A percentile compares a stretch with the other conserved stretches of the same genome.
phyloP scores from a whole-genome alignment of 2,113 vertebrate genomes.

The Protomyctophum bolini region DNA sequence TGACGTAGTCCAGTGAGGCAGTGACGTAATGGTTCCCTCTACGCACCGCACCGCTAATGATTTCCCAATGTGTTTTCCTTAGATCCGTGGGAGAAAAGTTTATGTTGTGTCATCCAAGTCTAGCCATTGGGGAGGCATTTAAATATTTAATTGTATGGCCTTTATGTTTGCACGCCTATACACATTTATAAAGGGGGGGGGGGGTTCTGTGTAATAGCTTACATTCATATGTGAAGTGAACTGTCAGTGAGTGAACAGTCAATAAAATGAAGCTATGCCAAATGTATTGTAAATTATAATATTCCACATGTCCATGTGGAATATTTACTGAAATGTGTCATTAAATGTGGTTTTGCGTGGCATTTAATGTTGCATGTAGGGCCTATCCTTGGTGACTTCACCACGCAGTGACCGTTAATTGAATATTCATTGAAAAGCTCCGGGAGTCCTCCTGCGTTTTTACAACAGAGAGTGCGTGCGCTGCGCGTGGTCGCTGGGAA shows the following conservation, averaged over 20 bases:
- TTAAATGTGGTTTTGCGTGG: background rate
- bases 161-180: too few species aligned
- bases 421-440: slow-evolving; percentile 80
- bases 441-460: slow-evolving; percentile 62
- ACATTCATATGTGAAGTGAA: too few species aligned
- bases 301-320: too few species aligned
- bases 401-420: slow-evolving; percentile 44
- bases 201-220: too few species aligned
- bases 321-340: background rate
- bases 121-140: slow-evolving; percentile 15
- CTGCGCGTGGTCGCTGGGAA: slow-evolving; percentile 67
- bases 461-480: slow-evolving; percentile 72
- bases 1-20: slow-evolving; percentile 66
- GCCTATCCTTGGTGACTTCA: slow-evolving; percentile 24
- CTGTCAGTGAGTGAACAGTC: too few species aligned
- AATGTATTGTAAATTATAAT: too few species aligned
- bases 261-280: too few species aligned
- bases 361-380: background rate
- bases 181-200: too few species aligned
- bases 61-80: slow-evolving; percentile 14
- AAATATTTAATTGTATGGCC: slow-evolving; percentile 5
- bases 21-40: slow-evolving; percentile 61
- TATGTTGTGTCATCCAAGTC: too few species aligned
- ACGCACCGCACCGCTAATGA: slow-evolving; percentile 18
- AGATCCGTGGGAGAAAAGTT: too few species aligned